Evolutionary conservation across 2,113 vertebrate genomes (phyloP).

Genomic region (Plestiodon gilberti): DNA sequence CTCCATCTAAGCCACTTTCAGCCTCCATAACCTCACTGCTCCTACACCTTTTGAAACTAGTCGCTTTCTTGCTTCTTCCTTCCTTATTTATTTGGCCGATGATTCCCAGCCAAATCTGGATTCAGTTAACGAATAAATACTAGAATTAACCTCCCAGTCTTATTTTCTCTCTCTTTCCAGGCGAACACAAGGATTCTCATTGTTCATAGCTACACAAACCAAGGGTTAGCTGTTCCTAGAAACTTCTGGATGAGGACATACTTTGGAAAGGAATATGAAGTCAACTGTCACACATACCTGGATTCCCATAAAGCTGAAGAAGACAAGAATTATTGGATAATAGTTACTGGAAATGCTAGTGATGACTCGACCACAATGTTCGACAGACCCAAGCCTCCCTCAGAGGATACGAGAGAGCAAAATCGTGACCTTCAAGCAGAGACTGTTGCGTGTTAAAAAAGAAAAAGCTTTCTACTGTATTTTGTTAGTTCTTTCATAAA

Average conservation of each 20-base stretch:
- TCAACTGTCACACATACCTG: conserved; percentile 87
- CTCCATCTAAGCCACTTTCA: not conserved
- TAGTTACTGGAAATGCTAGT: conserved; percentile 81
- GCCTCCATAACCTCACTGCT: not conserved
- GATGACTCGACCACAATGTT: conserved; percentile 55
- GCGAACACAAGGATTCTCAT: conserved; percentile 84
- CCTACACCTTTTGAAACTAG: not conserved
- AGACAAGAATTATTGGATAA: conserved; percentile 87
- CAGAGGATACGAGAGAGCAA: not conserved
- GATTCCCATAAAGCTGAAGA: conserved; percentile 85
- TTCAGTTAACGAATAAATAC: not conserved
- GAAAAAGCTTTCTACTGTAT: not conserved
- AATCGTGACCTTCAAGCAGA: not conserved
- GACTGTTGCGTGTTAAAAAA: not conserved
- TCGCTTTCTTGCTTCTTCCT: not conserved
- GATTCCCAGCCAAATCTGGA: not conserved
- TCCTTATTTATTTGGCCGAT: too few species aligned
- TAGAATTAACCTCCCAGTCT: not conserved
- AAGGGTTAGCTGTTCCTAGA: conserved; percentile 82
- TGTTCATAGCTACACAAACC: conserved; percentile 87
- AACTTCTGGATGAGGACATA: conserved; percentile 80
- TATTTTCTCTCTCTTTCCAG: conserved; percentile 67
- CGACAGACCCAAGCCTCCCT: conserved; percentile 28
- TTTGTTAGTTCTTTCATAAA: too few species aligned
- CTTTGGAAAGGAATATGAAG: conserved; percentile 88